A percentile compares a stretch with the other conserved stretches of the same genome.
Evolutionary conservation across 2,888 invertebrate genomes (phyloP).

Genomic region (Mythimna ferrago): DNA sequence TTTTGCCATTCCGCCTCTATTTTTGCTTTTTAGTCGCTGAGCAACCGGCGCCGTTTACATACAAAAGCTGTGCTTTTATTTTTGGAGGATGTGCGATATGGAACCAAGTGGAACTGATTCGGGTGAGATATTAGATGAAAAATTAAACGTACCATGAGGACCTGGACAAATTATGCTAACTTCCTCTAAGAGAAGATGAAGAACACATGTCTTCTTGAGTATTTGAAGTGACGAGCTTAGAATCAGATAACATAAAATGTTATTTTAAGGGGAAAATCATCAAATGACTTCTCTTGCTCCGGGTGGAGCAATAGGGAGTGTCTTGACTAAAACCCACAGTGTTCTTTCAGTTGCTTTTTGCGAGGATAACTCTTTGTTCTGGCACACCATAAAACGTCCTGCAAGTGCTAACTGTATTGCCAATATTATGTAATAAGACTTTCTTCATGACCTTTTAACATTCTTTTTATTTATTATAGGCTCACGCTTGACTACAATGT

Average conservation of each 20-base stretch:
- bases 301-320: too few species aligned
- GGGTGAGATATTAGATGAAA: constrained; percentile 33
- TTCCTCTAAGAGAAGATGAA: neutral
- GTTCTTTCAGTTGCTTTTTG: too few species aligned
- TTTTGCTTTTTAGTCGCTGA: constrained; percentile 54
- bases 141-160: constrained; percentile 17
- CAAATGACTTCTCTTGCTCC: too few species aligned
- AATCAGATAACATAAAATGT: neutral
- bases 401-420: neutral
- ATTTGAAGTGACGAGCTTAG: constrained; percentile 4
- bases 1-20: constrained; percentile 59
- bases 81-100: constrained; percentile 30
- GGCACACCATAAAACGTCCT: neutral
- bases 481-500: too few species aligned
- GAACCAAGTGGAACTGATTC: constrained; percentile 37
- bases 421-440: neutral
- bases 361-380: too few species aligned
- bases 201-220: constrained; percentile 6
- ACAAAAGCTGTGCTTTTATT: constrained; percentile 46
- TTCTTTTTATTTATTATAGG: too few species aligned
- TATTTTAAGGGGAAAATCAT: too few species aligned
- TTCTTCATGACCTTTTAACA: neutral
- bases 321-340: too few species aligned
- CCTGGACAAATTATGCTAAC: neutral
- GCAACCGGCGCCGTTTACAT: constrained; percentile 49